These are phyloP conservation scores for Brachypodius melanocephalos DNA, from an alignment of 2,113 vertebrate species.

Conservation along the genomic window DNA sequence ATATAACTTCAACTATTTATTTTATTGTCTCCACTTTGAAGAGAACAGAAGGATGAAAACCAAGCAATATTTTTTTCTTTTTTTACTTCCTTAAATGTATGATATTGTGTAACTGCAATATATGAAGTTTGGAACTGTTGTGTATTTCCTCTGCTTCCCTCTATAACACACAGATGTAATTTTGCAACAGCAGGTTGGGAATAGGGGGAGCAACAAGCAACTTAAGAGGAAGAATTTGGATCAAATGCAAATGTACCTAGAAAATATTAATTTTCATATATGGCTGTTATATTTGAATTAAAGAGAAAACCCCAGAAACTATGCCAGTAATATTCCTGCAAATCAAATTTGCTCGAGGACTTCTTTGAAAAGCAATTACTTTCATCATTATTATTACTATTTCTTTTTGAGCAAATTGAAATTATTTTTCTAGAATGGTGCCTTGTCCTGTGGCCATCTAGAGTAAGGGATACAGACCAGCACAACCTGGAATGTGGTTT, in stretches of 20 bases:
- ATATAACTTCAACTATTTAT: no score
- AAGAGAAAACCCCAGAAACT: not conserved
- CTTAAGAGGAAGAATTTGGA: not conserved
- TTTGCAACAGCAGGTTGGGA: not conserved
- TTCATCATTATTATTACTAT: not conserved
- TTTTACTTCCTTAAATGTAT: not conserved
- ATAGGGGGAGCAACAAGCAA: not conserved
- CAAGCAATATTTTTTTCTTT: not conserved
- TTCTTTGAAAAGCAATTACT: not conserved
- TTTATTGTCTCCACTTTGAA: no score
- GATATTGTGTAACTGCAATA: not conserved
- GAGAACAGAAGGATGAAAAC: no score
- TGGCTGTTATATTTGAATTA: not conserved
- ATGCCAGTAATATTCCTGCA: not conserved
- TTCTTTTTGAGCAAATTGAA: not conserved
- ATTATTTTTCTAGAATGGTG: not conserved
- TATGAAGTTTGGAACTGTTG: not conserved
- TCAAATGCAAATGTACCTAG: not conserved
- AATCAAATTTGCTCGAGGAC: not conserved
- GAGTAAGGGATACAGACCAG: not conserved
- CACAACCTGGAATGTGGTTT: not conserved
- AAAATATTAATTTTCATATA: not conserved
- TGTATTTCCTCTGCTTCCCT: not conserved
- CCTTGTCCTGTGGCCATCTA: not conserved
- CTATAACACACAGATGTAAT: not conserved